Evolutionary conservation across 2,113 vertebrate genomes (phyloP).

Genomic region (Oplegnathus fasciatus): DNA sequence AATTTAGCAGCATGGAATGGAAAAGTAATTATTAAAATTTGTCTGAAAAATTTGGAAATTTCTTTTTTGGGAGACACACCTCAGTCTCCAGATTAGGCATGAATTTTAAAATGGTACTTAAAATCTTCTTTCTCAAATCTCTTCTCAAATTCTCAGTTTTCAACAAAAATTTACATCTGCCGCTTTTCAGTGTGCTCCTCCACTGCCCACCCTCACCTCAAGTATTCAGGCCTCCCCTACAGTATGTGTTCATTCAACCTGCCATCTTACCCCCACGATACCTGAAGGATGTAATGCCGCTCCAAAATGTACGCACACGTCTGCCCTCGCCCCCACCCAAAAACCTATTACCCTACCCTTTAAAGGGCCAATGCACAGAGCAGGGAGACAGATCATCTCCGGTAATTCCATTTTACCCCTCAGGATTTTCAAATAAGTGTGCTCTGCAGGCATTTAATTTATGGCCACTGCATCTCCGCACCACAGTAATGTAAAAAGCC

Average conservation of each 20-base stretch:
- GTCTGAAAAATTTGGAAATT: neutral
- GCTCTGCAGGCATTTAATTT: slow-evolving; percentile 81
- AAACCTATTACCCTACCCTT: slow-evolving; percentile 80
- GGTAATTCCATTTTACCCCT: slow-evolving; percentile 84
- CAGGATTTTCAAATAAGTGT: slow-evolving; percentile 81
- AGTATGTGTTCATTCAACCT: slow-evolving; percentile 21
- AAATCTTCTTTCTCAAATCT: neutral
- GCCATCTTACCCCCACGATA: slow-evolving; percentile 29
- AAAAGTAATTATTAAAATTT: slow-evolving; percentile 23
- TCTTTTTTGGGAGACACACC: neutral
- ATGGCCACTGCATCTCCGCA: slow-evolving; percentile 66
- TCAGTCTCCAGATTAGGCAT: neutral
- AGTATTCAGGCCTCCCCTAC: neutral
- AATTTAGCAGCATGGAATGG: neutral
- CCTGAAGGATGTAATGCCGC: slow-evolving; percentile 69
- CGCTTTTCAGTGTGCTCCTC: neutral
- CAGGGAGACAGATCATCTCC: slow-evolving; percentile 77
- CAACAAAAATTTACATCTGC: slow-evolving; percentile 8
- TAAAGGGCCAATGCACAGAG: slow-evolving; percentile 74
- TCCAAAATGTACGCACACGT: slow-evolving; percentile 63
- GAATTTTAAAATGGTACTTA: neutral
- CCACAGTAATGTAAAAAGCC: slow-evolving; percentile 63
- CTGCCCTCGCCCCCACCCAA: slow-evolving; percentile 48
- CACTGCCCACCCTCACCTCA: neutral
- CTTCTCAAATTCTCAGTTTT: neutral